Base-by-base conservation (phyloP, 2,113 vertebrate species). In the Nicator chloris region DNA sequence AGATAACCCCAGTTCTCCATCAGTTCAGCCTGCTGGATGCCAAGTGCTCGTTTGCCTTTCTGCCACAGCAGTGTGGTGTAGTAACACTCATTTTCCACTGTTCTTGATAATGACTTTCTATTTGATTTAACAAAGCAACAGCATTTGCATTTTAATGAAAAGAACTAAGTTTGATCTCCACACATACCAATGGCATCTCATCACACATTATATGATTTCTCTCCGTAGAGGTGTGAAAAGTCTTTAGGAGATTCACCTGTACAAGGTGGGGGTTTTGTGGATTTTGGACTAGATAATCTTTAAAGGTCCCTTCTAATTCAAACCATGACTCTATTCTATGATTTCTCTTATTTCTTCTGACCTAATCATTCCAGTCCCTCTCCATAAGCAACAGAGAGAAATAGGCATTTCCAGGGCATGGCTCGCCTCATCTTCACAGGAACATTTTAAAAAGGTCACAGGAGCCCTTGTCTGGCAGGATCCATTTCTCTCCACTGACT, bases 361-460 rank as follows among this genome's bases (percentile, higher is more conserved):
- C 35, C 63, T 42, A 53, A 18, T 47, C 63, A 80, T 83, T 71
- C 31, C 59, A 42, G 24, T 12, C 40, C 15, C 14, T 76, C 19
- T 54, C 50, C 14, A 17, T 2, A 77, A 82, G 6, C 31, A 75
- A 28, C 28, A 59, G 51, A 84, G 50, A 71, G 31, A 65, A 80
- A 66, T 0, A 37, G 26, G n/a, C 63, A 77, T 86, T 90, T 88
- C 79, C 75, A 86, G 85, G 90, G n/a, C 76, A 86, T 94, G 92
- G 86, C 37, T 97, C 92, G 77, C 14, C 30, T 82, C 57, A 47
- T 65, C 65, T 86, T 72, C 69, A 57, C 1, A 10, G 35, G 42
- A 81, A 68, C 73, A 69, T 53, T 77, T 86, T 16, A 3, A 54
- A 94, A 94, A 96, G 88, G 88, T 86, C 91, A 94, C 37, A 92